These are phyloP conservation scores for Brachyptera putata DNA, from an alignment of 2,888 invertebrate genomes.

Conservation along the genomic window DNA sequence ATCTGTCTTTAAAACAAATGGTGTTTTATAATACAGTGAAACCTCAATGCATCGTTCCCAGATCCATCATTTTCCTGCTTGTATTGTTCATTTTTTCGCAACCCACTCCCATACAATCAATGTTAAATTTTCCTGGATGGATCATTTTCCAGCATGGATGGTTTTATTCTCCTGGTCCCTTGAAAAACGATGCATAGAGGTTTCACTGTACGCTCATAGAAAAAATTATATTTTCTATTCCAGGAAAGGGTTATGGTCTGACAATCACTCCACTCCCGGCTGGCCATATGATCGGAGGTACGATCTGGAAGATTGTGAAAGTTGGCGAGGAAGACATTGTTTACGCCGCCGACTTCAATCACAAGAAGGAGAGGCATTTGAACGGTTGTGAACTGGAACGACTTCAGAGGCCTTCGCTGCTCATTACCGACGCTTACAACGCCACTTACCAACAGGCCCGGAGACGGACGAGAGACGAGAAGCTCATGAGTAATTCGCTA, in stretches of 20 bases:
- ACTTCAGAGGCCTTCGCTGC: slow-evolving; percentile 83
- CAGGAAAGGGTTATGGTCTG: slow-evolving; percentile 92
- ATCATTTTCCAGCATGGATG: too few relatives aligned
- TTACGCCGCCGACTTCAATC: slow-evolving; percentile 97
- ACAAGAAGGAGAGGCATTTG: slow-evolving; percentile 96
- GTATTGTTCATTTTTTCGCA: too few relatives aligned
- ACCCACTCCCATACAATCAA: too few relatives aligned
- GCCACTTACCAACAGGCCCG: slow-evolving; percentile 90
- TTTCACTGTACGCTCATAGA: too few relatives aligned
- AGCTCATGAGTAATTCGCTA: slow-evolving; percentile 76
- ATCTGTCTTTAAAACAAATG: too few relatives aligned
- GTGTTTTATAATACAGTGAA: too few relatives aligned
- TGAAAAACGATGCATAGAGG: too few relatives aligned
- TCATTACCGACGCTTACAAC: slow-evolving; percentile 95
- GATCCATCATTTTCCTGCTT: too few relatives aligned
- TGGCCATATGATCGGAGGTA: slow-evolving; percentile 97
- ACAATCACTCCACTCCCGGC: slow-evolving; percentile 94
- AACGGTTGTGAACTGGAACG: slow-evolving; percentile 93
- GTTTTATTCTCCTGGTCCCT: too few relatives aligned
- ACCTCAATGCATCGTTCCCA: too few relatives aligned
- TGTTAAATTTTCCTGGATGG: too few relatives aligned
- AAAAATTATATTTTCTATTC: too few relatives aligned
- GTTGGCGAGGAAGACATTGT: slow-evolving; percentile 98
- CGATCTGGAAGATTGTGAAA: slow-evolving; percentile 97
- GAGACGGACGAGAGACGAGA: slow-evolving; percentile 87